Evolutionary conservation across 2,888 invertebrate genomes (phyloP).

Genomic region (Tetragonisca angustula): DNA sequence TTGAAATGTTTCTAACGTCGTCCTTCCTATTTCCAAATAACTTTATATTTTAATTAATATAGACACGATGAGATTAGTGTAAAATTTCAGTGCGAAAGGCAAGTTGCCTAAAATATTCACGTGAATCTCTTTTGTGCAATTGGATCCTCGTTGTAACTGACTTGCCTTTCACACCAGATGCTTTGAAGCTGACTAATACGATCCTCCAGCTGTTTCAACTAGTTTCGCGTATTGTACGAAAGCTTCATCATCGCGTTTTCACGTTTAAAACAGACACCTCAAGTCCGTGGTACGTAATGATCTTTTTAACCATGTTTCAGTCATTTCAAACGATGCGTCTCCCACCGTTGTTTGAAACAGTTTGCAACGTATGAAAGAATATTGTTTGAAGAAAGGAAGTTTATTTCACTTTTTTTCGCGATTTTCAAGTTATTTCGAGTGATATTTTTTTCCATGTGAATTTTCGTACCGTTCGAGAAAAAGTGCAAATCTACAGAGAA

Average conservation of each 20-base stretch:
- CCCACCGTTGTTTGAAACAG: neutral
- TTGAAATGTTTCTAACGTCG: neutral
- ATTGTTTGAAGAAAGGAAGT: too few relatives aligned
- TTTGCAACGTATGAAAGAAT: neutral
- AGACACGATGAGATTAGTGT: neutral
- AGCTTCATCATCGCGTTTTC: conserved; percentile 7
- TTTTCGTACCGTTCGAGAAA: too few relatives aligned
- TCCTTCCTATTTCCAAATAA: neutral
- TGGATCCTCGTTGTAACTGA: conserved; percentile 15
- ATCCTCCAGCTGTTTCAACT: conserved; percentile 39
- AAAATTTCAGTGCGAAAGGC: neutral
- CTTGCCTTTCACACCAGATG: conserved; percentile 14
- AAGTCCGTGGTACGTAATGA: neutral
- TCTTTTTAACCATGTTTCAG: neutral
- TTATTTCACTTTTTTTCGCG: too few relatives aligned
- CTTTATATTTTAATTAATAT: neutral
- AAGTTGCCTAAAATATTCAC: neutral
- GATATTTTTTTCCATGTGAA: too few relatives aligned
- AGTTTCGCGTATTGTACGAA: conserved; percentile 27
- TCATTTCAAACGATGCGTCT: neutral
- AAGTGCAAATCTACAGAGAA: neutral
- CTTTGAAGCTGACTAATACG: conserved; percentile 40
- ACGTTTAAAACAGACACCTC: conserved; percentile 4
- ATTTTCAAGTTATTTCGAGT: too few relatives aligned
- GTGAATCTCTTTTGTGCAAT: neutral